These are phyloP conservation scores for Matsumyia berberina DNA, from an alignment of 2,888 invertebrate genomes.

Conservation along the genomic window DNA sequence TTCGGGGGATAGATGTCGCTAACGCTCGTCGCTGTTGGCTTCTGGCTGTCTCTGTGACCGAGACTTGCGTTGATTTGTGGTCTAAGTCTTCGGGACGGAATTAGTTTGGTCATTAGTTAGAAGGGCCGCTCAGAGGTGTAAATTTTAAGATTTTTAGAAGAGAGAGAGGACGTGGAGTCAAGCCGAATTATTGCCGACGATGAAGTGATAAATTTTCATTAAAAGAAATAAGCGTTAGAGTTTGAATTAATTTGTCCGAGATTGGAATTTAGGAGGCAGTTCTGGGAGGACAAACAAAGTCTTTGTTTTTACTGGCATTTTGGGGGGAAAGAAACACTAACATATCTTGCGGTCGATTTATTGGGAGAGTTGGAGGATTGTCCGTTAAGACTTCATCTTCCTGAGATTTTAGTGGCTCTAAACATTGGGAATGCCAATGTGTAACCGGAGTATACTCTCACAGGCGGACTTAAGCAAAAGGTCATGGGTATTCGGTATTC, in stretches of 20 bases:
- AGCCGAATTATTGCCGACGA: slow-evolving; percentile 50
- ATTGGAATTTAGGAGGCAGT: slow-evolving; percentile 17
- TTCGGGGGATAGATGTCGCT: neutral
- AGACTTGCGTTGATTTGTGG: slow-evolving; percentile 44
- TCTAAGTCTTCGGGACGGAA: slow-evolving; percentile 40
- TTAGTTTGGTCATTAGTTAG: slow-evolving; percentile 58
- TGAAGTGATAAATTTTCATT: slow-evolving; percentile 73
- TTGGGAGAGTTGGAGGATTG: too few relatives aligned
- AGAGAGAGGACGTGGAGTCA: too few relatives aligned
- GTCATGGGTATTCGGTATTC: too few relatives aligned
- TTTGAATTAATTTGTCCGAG: slow-evolving; percentile 42
- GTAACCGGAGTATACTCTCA: too few relatives aligned
- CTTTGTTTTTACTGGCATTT: slow-evolving; percentile 32
- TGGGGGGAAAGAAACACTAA: too few relatives aligned
- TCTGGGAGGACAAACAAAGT: slow-evolving; percentile 35
- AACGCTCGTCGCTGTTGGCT: slow-evolving; percentile 22
- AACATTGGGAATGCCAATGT: too few relatives aligned
- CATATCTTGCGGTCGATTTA: slow-evolving; percentile 29
- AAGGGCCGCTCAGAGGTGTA: slow-evolving; percentile 55
- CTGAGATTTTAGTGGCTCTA: too few relatives aligned
- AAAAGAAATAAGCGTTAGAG: slow-evolving; percentile 40
- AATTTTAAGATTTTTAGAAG: slow-evolving; percentile 44
- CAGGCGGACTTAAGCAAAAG: too few relatives aligned
- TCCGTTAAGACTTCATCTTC: too few relatives aligned
- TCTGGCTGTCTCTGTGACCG: too few relatives aligned